Evolutionary conservation across 2,888 invertebrate species (phyloP).

Genomic region (Elaeidobius kamerunicus): DNA sequence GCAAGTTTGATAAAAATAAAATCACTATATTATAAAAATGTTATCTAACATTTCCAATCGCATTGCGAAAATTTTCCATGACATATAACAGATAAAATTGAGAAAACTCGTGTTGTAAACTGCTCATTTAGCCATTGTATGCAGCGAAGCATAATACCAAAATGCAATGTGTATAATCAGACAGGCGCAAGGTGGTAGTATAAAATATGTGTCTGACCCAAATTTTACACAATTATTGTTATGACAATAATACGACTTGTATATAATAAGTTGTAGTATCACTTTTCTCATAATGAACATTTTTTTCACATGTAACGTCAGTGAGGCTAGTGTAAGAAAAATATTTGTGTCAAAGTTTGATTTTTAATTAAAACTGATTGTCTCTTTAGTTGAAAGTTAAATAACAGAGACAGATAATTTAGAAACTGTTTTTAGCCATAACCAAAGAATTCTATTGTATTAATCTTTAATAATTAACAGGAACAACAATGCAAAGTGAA

Average conservation of each 20-base stretch:
- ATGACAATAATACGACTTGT: constrained; percentile 25
- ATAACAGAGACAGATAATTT: too few species aligned
- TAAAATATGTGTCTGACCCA: constrained; percentile 25
- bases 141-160: constrained; percentile 19
- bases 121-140: neutral
- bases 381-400: too few species aligned
- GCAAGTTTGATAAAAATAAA: too few species aligned
- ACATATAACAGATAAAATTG: too few species aligned
- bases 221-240: constrained; percentile 25
- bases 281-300: neutral
- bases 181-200: constrained; percentile 24
- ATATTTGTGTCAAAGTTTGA: constrained; percentile 9
- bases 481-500: too few species aligned
- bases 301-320: neutral
- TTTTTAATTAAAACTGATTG: too few species aligned
- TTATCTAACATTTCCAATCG: too few species aligned
- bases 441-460: too few species aligned
- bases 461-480: too few species aligned
- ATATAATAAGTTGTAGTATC: constrained; percentile 14
- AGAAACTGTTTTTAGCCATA: too few species aligned
- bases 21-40: too few species aligned
- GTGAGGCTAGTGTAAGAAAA: neutral
- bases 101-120: neutral
- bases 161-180: constrained; percentile 19
- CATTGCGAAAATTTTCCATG: too few species aligned